A percentile compares a stretch with the other conserved stretches of the same genome.
Evolutionary conservation across 2,797 vertebrate genomes (phyloP).

Genomic region (Cyprinodon diabolis): DNA sequence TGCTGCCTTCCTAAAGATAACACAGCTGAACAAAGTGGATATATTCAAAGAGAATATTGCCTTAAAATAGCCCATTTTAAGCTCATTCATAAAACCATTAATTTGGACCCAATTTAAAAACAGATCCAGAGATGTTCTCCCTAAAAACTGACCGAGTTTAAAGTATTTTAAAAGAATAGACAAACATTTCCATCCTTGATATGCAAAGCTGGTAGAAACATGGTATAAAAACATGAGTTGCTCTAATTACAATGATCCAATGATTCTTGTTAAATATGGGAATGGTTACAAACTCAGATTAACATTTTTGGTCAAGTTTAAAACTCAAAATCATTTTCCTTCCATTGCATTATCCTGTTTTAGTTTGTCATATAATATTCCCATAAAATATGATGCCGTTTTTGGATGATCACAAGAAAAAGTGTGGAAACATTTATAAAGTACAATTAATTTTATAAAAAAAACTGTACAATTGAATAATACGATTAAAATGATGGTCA

Average conservation of each 20-base stretch:
- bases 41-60: neutral
- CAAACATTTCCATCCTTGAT: neutral
- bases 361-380: neutral
- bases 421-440: neutral
- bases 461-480: constrained; percentile 61
- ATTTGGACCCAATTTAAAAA: neutral
- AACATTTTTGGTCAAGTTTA: neutral
- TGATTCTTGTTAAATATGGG: neutral
- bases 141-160: neutral
- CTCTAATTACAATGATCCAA: neutral
- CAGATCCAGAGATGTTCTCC: neutral
- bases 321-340: neutral
- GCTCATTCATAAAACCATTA: neutral
- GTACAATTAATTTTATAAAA: neutral
- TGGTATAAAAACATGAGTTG: neutral
- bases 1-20: neutral
- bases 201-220: neutral
- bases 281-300: neutral
- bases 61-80: neutral
- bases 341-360: neutral
- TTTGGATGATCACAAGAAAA: neutral
- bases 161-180: neutral
- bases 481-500: constrained; percentile 71
- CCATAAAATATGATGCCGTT: neutral
- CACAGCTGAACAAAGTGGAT: neutral